Evolutionary conservation across 2,113 vertebrate genomes (phyloP).

Genomic region (Heterotilapia buettikoferi): DNA sequence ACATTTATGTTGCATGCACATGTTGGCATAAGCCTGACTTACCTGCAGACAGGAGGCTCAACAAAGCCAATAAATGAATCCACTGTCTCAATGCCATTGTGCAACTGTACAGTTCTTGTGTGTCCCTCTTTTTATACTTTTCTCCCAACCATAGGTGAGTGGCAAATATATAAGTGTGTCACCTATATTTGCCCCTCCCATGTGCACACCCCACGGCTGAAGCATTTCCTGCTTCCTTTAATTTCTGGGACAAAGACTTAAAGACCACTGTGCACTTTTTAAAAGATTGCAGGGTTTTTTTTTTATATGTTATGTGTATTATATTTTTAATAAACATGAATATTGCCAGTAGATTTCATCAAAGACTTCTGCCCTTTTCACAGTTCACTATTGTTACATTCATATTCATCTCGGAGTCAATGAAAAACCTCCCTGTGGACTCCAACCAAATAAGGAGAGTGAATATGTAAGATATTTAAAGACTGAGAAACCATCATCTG

Average conservation of each 20-base stretch:
- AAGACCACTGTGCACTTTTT: background rate
- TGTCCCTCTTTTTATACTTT: background rate
- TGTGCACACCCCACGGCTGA: background rate
- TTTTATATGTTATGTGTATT: background rate
- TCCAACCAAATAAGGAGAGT: background rate
- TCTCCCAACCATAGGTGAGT: background rate
- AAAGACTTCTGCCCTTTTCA: background rate
- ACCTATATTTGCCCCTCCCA: background rate
- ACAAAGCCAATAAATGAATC: background rate
- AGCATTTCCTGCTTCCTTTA: background rate
- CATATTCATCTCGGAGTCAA: background rate
- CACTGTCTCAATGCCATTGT: constrained; percentile 21
- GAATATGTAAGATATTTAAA: background rate
- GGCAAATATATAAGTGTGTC: background rate
- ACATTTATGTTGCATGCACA: background rate
- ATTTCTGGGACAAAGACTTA: background rate
- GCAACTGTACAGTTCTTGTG: background rate
- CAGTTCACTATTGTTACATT: background rate
- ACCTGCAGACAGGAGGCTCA: constrained; percentile 24
- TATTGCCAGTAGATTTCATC: background rate
- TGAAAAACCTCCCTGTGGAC: no score
- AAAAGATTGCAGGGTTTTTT: background rate
- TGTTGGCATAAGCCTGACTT: background rate
- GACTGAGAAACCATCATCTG: background rate
- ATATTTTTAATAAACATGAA: background rate